Percentiles rank a stretch among this genome's conserved stretches.
Conservation (phyloP, 2,797 vertebrate genomes). For the Paguma larvata region DNA sequence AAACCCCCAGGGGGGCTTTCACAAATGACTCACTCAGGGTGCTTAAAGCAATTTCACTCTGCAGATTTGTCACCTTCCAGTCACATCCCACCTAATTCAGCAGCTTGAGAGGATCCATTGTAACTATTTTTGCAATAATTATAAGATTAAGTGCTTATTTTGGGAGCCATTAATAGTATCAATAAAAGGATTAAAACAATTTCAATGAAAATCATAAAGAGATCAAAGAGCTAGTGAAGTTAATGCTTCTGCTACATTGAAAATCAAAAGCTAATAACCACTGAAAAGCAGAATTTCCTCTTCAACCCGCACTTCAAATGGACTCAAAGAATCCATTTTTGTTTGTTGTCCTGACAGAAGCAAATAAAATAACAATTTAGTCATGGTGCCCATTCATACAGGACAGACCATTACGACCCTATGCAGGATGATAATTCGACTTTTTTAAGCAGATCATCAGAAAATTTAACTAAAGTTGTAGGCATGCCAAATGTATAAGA, state of each 20-base stretch:
- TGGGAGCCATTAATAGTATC: constrained; percentile 73
- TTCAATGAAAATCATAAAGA: constrained; percentile 72
- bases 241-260: background rate
- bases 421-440: background rate
- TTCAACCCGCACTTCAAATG: background rate
- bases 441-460: background rate
- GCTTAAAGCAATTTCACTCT: background rate
- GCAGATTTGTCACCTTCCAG: background rate
- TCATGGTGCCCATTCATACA: background rate
- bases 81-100: background rate
- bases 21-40: background rate
- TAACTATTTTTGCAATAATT: constrained; percentile 71
- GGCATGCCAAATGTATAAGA: background rate
- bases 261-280: constrained; percentile 27
- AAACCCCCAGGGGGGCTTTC: background rate
- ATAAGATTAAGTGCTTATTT: constrained; percentile 80
- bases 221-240: constrained; percentile 63
- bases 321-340: background rate
- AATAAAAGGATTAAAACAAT: constrained; percentile 80
- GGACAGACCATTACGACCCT: background rate
- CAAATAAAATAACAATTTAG: background rate
- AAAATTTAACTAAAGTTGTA: background rate
- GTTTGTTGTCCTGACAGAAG: background rate
- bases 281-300: background rate
- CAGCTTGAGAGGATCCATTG: constrained; percentile 59